Conservation (phyloP, 2,113 vertebrate species). For the Girardinichthys multiradiatus region DNA sequence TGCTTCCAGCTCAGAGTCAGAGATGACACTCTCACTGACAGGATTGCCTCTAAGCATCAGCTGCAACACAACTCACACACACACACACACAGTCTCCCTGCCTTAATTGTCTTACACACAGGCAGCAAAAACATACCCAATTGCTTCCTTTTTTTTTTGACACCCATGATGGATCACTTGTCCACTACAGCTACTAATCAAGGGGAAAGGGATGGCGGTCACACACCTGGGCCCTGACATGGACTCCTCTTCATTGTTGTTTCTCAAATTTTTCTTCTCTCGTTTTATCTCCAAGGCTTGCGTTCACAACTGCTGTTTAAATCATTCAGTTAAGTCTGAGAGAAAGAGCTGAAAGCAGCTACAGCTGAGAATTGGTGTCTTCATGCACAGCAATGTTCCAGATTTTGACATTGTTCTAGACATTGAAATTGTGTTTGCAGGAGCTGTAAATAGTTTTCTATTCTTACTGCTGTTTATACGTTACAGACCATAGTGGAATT, state of each 20-base stretch:
- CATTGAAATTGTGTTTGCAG: neutral
- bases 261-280: neutral
- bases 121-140: conserved; percentile 64
- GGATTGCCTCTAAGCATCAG: conserved; percentile 91
- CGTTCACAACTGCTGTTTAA: conserved; percentile 23
- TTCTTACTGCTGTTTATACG: neutral
- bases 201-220: conserved; percentile 73
- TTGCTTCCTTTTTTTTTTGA: conserved; percentile 64
- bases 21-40: conserved; percentile 84
- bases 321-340: conserved; percentile 13
- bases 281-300: conserved; percentile 1
- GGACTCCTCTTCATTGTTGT: conserved; percentile 40
- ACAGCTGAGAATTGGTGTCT: neutral
- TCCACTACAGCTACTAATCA: conserved; percentile 72
- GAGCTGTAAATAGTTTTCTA: neutral
- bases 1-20: conserved; percentile 49
- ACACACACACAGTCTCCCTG: conserved; percentile 10
- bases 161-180: conserved; percentile 77
- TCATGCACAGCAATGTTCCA: neutral
- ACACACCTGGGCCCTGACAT: conserved; percentile 76
- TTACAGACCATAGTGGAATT: neutral
- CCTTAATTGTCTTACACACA: conserved; percentile 14
- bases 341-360: neutral
- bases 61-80: conserved; percentile 33
- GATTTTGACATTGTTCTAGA: neutral